A percentile compares a stretch with the other conserved stretches of the same genome.
phyloP scores from a whole-genome alignment of 2,888 invertebrate genomes.

The Julus scandinavius region DNA sequence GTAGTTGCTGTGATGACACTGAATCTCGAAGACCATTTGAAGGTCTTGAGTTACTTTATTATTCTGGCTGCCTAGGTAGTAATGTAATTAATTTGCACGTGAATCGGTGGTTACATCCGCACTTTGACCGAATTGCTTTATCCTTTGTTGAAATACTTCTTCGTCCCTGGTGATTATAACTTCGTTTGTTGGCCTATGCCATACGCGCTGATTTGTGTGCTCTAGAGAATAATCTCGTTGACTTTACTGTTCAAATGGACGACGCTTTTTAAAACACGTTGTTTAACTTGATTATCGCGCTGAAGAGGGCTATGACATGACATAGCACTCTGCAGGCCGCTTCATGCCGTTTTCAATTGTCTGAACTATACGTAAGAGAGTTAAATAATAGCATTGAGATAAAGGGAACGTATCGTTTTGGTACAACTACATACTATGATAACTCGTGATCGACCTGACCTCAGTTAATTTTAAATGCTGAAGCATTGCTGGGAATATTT shows the following conservation, averaged over 20 bases:
- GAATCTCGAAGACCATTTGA: too few species aligned
- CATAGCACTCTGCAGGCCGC: neutral
- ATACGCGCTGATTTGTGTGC: neutral
- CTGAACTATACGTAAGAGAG: neutral
- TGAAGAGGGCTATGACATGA: neutral
- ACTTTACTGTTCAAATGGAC: neutral
- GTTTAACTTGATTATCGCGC: neutral
- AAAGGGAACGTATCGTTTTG: neutral
- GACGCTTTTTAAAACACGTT: neutral
- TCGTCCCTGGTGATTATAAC: neutral
- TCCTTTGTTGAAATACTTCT: neutral
- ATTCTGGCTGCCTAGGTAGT: neutral
- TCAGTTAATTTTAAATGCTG: neutral
- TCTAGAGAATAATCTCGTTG: neutral
- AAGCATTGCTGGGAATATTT: neutral
- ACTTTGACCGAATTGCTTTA: neutral
- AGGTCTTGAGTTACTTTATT: too few species aligned
- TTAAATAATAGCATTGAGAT: neutral
- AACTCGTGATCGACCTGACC: neutral
- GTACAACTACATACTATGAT: neutral
- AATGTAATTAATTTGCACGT: neutral
- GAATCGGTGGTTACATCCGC: neutral
- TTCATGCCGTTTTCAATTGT: neutral
- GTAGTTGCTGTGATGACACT: too few species aligned
- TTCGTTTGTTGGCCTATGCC: neutral